Conservation (phyloP, 2,797 vertebrate genomes). For the Scarus forsteni region DNA sequence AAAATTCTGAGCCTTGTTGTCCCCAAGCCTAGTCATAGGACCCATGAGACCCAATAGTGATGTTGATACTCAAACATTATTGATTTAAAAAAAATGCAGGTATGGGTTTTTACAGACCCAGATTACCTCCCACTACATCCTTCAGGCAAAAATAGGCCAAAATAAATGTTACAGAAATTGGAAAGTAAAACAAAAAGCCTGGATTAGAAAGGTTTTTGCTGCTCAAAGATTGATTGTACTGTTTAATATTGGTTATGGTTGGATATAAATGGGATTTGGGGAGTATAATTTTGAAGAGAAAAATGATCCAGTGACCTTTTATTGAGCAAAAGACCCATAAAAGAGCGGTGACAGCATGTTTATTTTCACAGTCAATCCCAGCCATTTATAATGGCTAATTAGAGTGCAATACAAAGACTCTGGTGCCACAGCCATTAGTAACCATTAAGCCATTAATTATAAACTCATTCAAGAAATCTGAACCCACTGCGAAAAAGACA, state of each 20-base stretch:
- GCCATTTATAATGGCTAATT: constrained; percentile 78
- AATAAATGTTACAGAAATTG: too few species aligned
- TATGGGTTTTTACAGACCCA: too few species aligned
- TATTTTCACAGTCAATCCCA: constrained; percentile 48
- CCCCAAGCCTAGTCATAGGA: too few species aligned
- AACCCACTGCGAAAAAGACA: constrained; percentile 71
- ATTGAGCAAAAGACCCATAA: constrained; percentile 10
- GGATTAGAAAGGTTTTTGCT: too few species aligned
- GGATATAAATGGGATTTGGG: constrained; percentile 6
- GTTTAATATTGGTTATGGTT: constrained; percentile 2
- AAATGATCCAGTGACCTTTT: constrained; percentile 25
- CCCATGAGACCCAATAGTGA: too few species aligned
- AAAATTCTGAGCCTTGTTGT: too few species aligned
- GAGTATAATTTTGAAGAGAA: constrained; percentile 8
- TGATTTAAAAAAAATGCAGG: too few species aligned
- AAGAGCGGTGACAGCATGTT: constrained; percentile 2
- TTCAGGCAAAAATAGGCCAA: too few species aligned
- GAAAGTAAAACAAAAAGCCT: too few species aligned
- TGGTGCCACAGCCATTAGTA: constrained; percentile 74
- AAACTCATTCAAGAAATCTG: constrained; percentile 79
- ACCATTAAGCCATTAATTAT: constrained; percentile 83
- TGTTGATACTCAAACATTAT: too few species aligned
- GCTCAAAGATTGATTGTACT: too few species aligned
- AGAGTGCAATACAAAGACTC: constrained; percentile 73
- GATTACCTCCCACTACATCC: too few species aligned